Base-by-base conservation (phyloP, 2,888 invertebrate species). In the Dryadula phaetusa region DNA sequence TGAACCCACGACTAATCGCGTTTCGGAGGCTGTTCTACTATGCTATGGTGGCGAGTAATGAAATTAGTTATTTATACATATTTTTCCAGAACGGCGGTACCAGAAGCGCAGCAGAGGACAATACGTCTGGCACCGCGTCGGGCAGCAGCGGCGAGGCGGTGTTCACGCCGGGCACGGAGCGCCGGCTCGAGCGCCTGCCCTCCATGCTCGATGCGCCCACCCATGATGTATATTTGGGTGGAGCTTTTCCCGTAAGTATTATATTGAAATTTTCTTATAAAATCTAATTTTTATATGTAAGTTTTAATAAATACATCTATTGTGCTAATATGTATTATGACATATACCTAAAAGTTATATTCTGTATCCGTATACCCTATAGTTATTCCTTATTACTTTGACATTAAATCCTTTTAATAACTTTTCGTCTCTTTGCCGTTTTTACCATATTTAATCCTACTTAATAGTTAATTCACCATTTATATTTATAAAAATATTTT, bases 211-310 rank as follows among this genome's bases (percentile, higher is more conserved):
- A 87, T 1, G 86, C 88, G 66, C 90, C 90, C 61, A 83, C 86
- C 65, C 93, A 94, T 74, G 97, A 98, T 84, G 95, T 97, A 14
- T 98, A 96, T 85, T 93, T 98, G 37, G 97, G 97, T 10, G 98
- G 98, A 22, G 95, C 96, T 66, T 95, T 96, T 79, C 94, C 94
- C 61, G 93, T 93, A 72, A 83, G 76, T 79, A 65, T 20, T 61
- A 25, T n/a, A n/a, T n/a, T n/a, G n/a, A n/a, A n/a, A n/a, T n/a
- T n/a, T n/a, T n/a, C n/a, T n/a, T n/a, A n/a, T n/a, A n/a, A n/a
- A n/a, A n/a, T n/a, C n/a, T n/a, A n/a, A n/a, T n/a, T n/a, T n/a
- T n/a, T n/a, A n/a, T n/a, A n/a, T n/a, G n/a, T n/a, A n/a, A n/a
- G n/a, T n/a, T n/a, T n/a, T n/a, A n/a, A n/a, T n/a, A n/a, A n/a